A percentile compares a stretch with the other conserved stretches of the same genome.
Evolutionary conservation across 2,113 vertebrate species (phyloP).

Genomic region (Cervus canadensis): DNA sequence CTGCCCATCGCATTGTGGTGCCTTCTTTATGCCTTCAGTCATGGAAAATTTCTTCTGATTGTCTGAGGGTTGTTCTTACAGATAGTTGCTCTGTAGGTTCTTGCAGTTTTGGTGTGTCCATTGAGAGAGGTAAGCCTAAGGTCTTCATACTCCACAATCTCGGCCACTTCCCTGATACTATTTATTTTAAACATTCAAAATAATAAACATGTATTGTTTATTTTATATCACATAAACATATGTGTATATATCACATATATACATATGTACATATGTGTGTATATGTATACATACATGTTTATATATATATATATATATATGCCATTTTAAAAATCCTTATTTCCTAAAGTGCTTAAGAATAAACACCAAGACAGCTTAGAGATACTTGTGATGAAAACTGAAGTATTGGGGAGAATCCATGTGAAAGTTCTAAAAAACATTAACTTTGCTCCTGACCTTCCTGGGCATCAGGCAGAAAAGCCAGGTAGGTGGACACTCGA

Average conservation of each 20-base stretch:
- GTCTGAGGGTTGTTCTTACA: background rate
- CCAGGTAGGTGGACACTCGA: fast-evolving
- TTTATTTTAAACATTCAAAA: background rate
- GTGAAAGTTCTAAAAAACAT: background rate
- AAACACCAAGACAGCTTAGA: background rate
- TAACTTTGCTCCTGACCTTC: background rate
- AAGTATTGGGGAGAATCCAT: background rate
- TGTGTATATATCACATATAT: background rate
- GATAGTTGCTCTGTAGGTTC: background rate
- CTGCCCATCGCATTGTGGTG: background rate
- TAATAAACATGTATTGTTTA: background rate
- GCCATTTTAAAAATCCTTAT: background rate
- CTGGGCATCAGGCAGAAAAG: background rate
- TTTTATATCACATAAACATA: background rate
- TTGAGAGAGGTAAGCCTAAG: background rate
- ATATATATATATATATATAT: background rate
- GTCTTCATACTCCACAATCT: background rate
- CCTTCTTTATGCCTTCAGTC: background rate
- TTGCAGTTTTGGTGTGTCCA: background rate
- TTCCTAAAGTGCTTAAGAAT: background rate
- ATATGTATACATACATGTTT: background rate
- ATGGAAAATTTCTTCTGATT: background rate
- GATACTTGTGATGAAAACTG: background rate
- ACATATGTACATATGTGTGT: background rate
- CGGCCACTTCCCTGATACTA: background rate